A percentile compares a stretch with the other conserved stretches of the same genome.
Conservation (phyloP, 2,113 vertebrate genomes). For the Octodon degus region DNA sequence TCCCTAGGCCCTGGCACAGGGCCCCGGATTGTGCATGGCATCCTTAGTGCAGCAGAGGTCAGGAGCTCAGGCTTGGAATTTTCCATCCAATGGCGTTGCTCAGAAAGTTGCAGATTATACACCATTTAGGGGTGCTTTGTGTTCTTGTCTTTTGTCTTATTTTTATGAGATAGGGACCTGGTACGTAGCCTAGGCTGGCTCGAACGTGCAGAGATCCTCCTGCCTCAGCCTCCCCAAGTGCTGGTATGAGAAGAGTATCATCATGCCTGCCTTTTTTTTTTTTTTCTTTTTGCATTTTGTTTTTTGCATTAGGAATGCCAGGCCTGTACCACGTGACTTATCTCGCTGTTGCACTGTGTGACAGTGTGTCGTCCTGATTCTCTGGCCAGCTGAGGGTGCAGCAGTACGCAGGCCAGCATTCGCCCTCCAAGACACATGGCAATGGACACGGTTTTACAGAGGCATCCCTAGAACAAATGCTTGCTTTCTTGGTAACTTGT, state of each 20-base stretch:
- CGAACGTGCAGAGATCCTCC: background rate
- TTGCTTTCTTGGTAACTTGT: background rate
- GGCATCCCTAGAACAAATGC: background rate
- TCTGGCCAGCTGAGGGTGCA: background rate
- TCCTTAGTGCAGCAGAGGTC: background rate
- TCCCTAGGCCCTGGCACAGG: too few relatives aligned
- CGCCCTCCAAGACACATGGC: background rate
- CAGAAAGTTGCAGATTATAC: background rate
- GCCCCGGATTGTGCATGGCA: background rate
- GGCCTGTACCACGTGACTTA: too few relatives aligned
- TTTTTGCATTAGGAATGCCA: too few relatives aligned
- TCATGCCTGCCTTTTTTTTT: background rate
- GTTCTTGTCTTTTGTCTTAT: background rate
- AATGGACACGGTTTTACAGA: background rate
- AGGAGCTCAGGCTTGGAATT: background rate
- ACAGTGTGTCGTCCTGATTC: fast-evolving
- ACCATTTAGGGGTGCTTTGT: background rate
- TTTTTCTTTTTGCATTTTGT: background rate
- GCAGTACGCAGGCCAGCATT: background rate
- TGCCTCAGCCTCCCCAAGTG: background rate
- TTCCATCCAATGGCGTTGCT: background rate
- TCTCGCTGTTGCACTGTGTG: background rate
- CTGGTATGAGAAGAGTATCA: background rate
- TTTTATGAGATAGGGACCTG: background rate
- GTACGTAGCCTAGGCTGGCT: background rate